These are phyloP conservation scores for Elgaria multicarinata DNA, from an alignment of 2,113 vertebrate genomes.

Conservation along the genomic window DNA sequence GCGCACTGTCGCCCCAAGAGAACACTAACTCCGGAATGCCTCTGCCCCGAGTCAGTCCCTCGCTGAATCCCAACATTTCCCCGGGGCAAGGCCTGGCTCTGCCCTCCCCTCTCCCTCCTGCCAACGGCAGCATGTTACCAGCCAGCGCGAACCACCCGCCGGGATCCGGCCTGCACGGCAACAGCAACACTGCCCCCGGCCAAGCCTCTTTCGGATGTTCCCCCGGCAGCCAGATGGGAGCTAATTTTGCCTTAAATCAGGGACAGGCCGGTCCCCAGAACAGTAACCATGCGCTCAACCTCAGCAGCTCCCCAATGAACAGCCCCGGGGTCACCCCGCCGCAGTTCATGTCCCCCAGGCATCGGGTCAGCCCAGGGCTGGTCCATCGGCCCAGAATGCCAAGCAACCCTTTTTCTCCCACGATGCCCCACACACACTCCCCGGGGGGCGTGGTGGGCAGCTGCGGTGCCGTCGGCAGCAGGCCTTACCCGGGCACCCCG, in stretches of 20 bases:
- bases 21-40: conserved; percentile 89
- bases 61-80: conserved; percentile 76
- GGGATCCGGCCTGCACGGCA: conserved; percentile 80
- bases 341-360: conserved; percentile 91
- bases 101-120: conserved; percentile 75
- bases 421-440: conserved; percentile 85
- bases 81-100: conserved; percentile 78
- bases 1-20: conserved; percentile 94
- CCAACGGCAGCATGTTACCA: conserved; percentile 78
- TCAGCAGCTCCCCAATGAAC: conserved; percentile 82
- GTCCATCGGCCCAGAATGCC: conserved; percentile 82
- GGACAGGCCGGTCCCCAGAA: conserved; percentile 76
- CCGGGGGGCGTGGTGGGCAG: conserved; percentile 78
- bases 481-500: conserved; percentile 80
- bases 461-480: conserved; percentile 68
- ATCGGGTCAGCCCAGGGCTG: conserved; percentile 86
- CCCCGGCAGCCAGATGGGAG: conserved; percentile 77
- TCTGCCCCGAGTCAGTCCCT: conserved; percentile 81
- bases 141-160: conserved; percentile 78
- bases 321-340: conserved; percentile 88
- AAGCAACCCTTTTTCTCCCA: conserved; percentile 89
- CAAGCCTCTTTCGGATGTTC: conserved; percentile 77
- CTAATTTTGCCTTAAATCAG: conserved; percentile 81
- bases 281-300: conserved; percentile 75
- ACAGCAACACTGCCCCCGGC: conserved; percentile 77